Percentiles rank a stretch among this genome's conserved stretches.
These are phyloP conservation scores for Colletes collaris DNA, from an alignment of 2,888 invertebrate species.

Conservation along the genomic window DNA sequence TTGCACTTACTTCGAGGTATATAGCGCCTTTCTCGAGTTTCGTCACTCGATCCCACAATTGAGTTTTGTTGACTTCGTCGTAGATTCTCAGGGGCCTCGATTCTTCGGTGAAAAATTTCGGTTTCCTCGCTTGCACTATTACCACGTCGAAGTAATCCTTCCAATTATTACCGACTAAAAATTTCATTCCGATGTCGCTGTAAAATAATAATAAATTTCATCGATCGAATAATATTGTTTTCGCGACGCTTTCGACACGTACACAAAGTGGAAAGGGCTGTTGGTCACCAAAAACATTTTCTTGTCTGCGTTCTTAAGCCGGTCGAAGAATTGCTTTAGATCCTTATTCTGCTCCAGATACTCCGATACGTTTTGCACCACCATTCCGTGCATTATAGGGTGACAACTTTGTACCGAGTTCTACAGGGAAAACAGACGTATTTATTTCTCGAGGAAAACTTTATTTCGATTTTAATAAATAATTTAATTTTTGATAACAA, in stretches of 20 bases:
- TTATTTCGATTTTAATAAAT: background rate
- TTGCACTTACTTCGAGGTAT: slow-evolving; percentile 91
- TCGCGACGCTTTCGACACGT: slow-evolving; percentile 81
- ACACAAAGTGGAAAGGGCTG: slow-evolving; percentile 98
- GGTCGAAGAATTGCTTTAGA: slow-evolving; percentile 89
- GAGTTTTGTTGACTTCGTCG: slow-evolving; percentile 91
- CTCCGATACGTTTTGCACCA: slow-evolving; percentile 91
- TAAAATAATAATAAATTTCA: background rate
- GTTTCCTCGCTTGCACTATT: slow-evolving; percentile 97
- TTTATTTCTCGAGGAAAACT: background rate
- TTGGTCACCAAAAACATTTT: slow-evolving; percentile 98
- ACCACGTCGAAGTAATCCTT: slow-evolving; percentile 95
- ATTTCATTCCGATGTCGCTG: slow-evolving; percentile 96
- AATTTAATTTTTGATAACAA: background rate
- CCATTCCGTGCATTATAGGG: slow-evolving; percentile 94
- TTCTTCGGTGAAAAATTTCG: slow-evolving; percentile 96
- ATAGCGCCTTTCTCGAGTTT: slow-evolving; percentile 93
- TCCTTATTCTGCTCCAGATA: slow-evolving; percentile 91
- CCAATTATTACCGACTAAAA: slow-evolving; percentile 95
- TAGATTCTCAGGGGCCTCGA: slow-evolving; percentile 95
- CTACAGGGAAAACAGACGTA: background rate
- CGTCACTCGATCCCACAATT: slow-evolving; percentile 96
- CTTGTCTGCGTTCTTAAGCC: slow-evolving; percentile 90
- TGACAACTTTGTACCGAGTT: slow-evolving; percentile 89
- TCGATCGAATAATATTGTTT: background rate